Base-by-base conservation (phyloP, 2,113 vertebrate species). In the Suncus etruscus region DNA sequence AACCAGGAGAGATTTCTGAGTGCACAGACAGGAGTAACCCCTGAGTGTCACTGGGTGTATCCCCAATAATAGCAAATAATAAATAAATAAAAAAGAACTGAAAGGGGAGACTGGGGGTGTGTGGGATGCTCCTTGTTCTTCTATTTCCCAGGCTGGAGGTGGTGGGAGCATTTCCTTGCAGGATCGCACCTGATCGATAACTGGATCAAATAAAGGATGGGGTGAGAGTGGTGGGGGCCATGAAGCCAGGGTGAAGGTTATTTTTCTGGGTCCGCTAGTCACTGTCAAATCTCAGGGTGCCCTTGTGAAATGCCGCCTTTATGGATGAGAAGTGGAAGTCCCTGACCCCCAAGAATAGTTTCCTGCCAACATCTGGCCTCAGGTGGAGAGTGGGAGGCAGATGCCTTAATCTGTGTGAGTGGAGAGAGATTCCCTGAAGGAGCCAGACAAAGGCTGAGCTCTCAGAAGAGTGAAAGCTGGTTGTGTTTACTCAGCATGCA, bases 171-270 rank as follows among this genome's bases (percentile, higher is more conserved):
- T 96, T 96, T 93, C 90, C 91, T 88, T 93, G 79, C 90, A 83
- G 32, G 58, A 74, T 94, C 91, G 92, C 4, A 48, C 78, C 70
- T 85, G 91, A 95, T 95, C 89, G 78, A 93, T 95, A 91, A 63
- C 72, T 90, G 80, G 87, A 91, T 92, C 93, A 86, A 81, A 91
- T 92, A 93, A 95, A 89, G 77, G 83, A 86, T 86, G 76, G 79
- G 10, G 47, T 45, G n/a, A 78, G 82, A 79, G 58, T 11, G 39
- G 78, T 24, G 32, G 54, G 29, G 0, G 0, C 18, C 58, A 16
- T 1, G 24, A 50, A 73, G 80, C 63, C 32, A 47, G 47, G 79
- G 83, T 20, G 68, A 86, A 0, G 22, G 76, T 80, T 77, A 31
- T 94, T 95, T 93, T 95, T 95, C 95, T 90, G 3, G 51, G 73